Evolutionary conservation across 2,113 vertebrate genomes (phyloP).

Genomic region (Eulemur rufifrons): DNA sequence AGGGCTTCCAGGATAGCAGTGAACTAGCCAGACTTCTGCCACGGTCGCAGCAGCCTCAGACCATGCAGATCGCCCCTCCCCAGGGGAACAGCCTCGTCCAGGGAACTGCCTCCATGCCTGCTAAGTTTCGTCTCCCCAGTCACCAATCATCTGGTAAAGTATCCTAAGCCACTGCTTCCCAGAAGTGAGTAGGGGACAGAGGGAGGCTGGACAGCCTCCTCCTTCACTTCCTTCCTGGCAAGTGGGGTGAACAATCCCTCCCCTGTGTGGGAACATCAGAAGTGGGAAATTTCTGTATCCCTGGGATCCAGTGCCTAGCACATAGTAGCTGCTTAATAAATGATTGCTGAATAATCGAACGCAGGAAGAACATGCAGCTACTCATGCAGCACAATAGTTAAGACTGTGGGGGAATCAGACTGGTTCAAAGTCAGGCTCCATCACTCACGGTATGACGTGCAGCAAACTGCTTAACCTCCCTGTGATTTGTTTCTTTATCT

Average conservation of each 20-base stretch:
- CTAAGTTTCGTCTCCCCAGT: neutral
- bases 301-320: neutral
- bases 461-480: neutral
- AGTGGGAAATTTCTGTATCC: neutral
- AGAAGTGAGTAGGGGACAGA: neutral
- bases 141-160: neutral
- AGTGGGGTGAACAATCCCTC: neutral
- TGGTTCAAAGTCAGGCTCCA: neutral
- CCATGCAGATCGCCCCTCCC: neutral
- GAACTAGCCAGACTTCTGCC: neutral
- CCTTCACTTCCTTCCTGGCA: neutral
- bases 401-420: neutral
- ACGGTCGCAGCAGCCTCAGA: neutral
- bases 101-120: neutral
- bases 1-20: neutral
- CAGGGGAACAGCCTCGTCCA: neutral
- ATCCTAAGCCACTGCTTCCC: neutral
- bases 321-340: neutral
- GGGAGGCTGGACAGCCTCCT: neutral
- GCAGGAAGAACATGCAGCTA: neutral
- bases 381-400: neutral
- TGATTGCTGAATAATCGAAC: neutral
- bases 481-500: neutral
- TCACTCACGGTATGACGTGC: neutral
- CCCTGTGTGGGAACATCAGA: neutral